Base-by-base conservation (phyloP, 30 jellyfish, hydroid and myxozoan species). In the Aurelia aurita complex sp. Pacific region DNA sequence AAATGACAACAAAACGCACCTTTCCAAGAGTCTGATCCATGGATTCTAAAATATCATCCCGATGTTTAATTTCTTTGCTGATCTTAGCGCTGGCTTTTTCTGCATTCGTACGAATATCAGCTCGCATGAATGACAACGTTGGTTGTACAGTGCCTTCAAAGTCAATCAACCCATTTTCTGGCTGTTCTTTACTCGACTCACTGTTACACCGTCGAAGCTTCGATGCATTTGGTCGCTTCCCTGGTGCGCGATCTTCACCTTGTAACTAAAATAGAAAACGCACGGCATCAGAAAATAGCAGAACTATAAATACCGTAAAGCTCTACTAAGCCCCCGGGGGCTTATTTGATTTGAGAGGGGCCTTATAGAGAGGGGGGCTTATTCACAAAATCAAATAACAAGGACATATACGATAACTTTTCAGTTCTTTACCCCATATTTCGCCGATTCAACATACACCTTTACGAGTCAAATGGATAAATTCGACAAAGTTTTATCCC, bases 241-340 rank as follows among this genome's bases (percentile, higher is more conserved):
- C 95, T 5, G 95, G 95, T 19, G 95, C 95, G 54, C 95, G 52
- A 64, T 86, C 95, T 15, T 86, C 95, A 40, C 82, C 89, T 61
- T 86, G 74, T 2, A 86, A 84, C 95, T 86, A 42, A 38, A 18
- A 71, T 34, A 57, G 15, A 29, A 51, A 19, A n/a, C 17, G 38
- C 18, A 64, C 66, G 79, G 7, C 14, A 7, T 72, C 38, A 72
- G 67, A 72, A 42, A 52, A 74, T 34, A 51, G 32, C 55, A 53
- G 2, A 18, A 17, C 13, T 12, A 4, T n/a, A 69, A 1, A 1
- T 69, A 50, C 5, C 3, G 29, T 23, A 23, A 23, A 23, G 29
- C 29, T 23, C 29, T 23, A 23, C 29, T 23, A 23, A 23, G 29
- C 29, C 29, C 29, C 29, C 29, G 29, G 29, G 29, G 29, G 29